Evolutionary conservation across 2,797 vertebrate genomes (phyloP), one percentile per base, ranked within the genome.

Genomic region (Erpetoichthys calabaricus): DNA sequence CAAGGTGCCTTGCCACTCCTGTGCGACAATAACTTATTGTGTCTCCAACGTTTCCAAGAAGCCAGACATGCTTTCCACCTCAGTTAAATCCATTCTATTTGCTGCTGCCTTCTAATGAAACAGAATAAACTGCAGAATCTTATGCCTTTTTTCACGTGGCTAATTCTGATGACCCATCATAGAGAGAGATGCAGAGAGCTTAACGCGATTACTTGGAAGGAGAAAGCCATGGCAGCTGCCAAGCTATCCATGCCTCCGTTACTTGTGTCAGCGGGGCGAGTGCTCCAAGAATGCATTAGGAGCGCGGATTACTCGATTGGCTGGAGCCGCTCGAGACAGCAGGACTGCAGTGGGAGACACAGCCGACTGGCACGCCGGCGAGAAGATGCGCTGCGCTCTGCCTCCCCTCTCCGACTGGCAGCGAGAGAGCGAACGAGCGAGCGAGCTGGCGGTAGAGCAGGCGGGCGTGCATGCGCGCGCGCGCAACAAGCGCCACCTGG

Each of bases 261-360:
- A 53, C 60, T 46, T 45, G 64, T 49, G 57, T 47, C 51, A 47
- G 57, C 54, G 56, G 60, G 53, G 10, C 4, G 25, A 6, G n/a
- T n/a, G 9, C 41, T 60, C 41, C 54, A 55, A 45, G 57, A 45
- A 49, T 46, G 55, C 64, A 66, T 66, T 51, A 56, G 67, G 56
- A 41, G 25, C 25, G 25, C 25, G 62, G 57, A 47, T 6, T 47
- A 59, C 44, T 54, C 54, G 53, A 63, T 59, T 61, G 61, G 63
- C 42, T 67, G 68, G 70, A 71, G 68, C 60, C 67, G 71, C 64
- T 68, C 61, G 64, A 57, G 61, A 62, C 63, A 63, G 64, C 56
- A 67, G 66, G 52, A 64, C 63, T 62, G 68, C 62, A 65, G 62
- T 58, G 56, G 49, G 44, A 50, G 63, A 59, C 54, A 42, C 53